These are phyloP conservation scores for Meiosimyza platycephala DNA, from an alignment of 2,888 invertebrate species.

Conservation along the genomic window DNA sequence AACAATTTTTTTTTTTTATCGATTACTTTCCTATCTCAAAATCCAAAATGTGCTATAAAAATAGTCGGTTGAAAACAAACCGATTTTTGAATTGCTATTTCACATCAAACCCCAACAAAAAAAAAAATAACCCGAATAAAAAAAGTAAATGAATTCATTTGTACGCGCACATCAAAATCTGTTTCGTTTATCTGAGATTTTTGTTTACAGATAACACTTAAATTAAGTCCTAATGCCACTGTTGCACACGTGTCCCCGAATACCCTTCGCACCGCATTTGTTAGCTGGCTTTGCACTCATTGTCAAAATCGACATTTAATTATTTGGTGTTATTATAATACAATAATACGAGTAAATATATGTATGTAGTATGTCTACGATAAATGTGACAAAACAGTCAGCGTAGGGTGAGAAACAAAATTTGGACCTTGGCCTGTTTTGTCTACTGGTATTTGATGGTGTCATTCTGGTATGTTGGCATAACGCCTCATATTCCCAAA, in stretches of 20 bases:
- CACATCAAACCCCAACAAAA: too few relatives aligned
- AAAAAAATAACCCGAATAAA: constrained; percentile 4
- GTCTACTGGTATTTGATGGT: constrained; percentile 18
- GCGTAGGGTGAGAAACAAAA: constrained; percentile 1
- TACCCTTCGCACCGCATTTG: constrained; percentile 18
- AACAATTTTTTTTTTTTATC: too few relatives aligned
- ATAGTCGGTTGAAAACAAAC: too few relatives aligned
- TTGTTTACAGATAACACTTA: constrained; percentile 64
- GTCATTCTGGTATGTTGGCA: constrained; percentile 10
- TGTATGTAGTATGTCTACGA: background rate
- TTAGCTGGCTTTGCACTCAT: constrained; percentile 36
- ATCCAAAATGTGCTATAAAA: too few relatives aligned
- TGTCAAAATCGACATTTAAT: constrained; percentile 63
- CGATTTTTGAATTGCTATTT: too few relatives aligned
- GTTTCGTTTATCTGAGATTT: constrained; percentile 50
- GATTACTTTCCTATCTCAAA: too few relatives aligned
- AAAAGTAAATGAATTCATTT: constrained; percentile 21
- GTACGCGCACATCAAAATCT: constrained; percentile 27
- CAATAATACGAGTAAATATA: constrained; percentile 30
- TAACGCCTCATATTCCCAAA: constrained; percentile 37
- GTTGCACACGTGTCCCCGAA: constrained; percentile 60
- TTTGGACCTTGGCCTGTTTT: background rate
- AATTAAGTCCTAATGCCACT: constrained; percentile 64
- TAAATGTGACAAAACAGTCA: constrained; percentile 19
- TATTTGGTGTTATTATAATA: constrained; percentile 61